phyloP scores from a whole-genome alignment of 2,797 vertebrate species.

The Hirundo rustica region DNA sequence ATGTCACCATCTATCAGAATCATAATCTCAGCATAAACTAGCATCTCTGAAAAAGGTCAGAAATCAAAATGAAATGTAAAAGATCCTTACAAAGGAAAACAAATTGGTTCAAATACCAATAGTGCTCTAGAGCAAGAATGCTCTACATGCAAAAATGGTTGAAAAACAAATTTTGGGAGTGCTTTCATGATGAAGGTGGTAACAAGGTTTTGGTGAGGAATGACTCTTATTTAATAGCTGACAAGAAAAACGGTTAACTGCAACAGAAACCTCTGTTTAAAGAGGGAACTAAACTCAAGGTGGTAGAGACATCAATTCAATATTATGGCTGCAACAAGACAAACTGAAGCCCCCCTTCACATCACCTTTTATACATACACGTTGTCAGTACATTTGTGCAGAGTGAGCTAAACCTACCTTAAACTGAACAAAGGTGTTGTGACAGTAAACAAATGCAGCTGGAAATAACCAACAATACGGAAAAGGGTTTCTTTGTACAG shows the following conservation, averaged over 20 bases:
- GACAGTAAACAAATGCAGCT: neutral
- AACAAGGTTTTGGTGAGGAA: neutral
- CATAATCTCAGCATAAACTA: neutral
- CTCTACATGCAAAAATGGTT: neutral
- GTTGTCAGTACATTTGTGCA: neutral
- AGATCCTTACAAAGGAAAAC: neutral
- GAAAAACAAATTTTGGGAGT: neutral
- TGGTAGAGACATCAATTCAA: neutral
- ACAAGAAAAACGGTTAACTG: neutral
- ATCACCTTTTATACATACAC: neutral
- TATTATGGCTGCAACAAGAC: neutral
- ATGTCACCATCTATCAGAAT: conserved; percentile 61
- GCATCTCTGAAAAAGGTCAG: conserved; percentile 37
- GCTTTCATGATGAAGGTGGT: neutral
- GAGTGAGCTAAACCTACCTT: neutral
- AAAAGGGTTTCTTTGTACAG: neutral
- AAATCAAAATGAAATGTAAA: conserved; percentile 28
- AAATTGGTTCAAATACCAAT: neutral
- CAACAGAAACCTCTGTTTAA: neutral
- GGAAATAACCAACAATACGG: neutral
- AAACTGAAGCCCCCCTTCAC: neutral
- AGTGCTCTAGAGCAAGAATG: neutral
- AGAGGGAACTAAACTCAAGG: neutral
- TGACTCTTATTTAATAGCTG: neutral
- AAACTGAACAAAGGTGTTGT: neutral